Percentiles rank a stretch among this genome's conserved stretches.
phyloP scores from a whole-genome alignment of 2,888 invertebrate species.

The Drosophila parthenogenetica region DNA sequence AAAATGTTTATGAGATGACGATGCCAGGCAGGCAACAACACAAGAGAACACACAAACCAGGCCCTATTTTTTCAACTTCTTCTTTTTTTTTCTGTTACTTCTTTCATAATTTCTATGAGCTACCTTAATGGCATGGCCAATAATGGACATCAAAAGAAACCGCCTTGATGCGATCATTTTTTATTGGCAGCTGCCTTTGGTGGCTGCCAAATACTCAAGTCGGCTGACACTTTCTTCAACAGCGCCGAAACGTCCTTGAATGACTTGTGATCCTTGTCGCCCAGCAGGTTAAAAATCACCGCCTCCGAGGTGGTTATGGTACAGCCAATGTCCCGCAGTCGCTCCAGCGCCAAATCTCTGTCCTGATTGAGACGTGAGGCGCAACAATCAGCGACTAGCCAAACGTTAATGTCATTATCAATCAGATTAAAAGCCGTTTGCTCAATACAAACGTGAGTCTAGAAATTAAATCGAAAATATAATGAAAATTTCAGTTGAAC shows the following conservation, averaged over 20 bases:
- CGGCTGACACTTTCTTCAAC: conserved; percentile 85
- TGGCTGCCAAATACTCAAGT: conserved; percentile 68
- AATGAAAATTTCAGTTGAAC: not conserved
- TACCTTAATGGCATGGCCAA: conserved; percentile 42
- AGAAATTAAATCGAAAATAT: not conserved
- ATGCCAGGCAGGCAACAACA: conserved; percentile 32
- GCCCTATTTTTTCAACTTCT: conserved; percentile 27
- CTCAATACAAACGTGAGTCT: conserved; percentile 92
- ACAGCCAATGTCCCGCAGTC: conserved; percentile 91
- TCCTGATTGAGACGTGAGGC: conserved; percentile 90
- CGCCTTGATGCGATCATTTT: conserved; percentile 16
- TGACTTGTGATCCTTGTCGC: conserved; percentile 90
- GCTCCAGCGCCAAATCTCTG: conserved; percentile 89
- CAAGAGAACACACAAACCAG: conserved; percentile 14
- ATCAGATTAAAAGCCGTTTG: conserved; percentile 91
- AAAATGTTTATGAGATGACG: conserved; percentile 76
- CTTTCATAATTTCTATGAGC: conserved; percentile 74
- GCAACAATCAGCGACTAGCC: conserved; percentile 91
- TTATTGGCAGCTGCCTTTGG: conserved; percentile 35
- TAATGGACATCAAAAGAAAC: conserved; percentile 46
- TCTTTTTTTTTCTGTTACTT: conserved; percentile 41
- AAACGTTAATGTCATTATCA: conserved; percentile 87
- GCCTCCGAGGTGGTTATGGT: conserved; percentile 92
- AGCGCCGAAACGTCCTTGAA: conserved; percentile 90
- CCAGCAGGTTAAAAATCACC: conserved; percentile 90